Conservation (phyloP, 2,888 invertebrate species). For the Criorhina ranunculi region DNA sequence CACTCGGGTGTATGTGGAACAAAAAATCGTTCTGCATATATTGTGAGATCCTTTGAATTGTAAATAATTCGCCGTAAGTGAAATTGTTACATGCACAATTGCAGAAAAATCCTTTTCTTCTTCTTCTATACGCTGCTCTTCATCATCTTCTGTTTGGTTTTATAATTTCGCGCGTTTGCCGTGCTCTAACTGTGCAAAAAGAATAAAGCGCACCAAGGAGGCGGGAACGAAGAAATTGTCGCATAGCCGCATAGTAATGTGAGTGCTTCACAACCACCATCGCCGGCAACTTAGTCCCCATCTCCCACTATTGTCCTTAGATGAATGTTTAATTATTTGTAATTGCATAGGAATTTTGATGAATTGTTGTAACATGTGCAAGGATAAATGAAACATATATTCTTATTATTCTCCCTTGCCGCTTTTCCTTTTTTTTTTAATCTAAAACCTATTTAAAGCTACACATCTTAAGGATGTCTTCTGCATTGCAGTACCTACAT, state of each 20-base stretch:
- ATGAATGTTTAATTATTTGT: conserved; percentile 77
- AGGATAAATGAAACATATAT: conserved; percentile 69
- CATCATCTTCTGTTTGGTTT: conserved; percentile 76
- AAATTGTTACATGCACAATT: conserved; percentile 77
- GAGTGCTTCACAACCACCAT: conserved; percentile 46
- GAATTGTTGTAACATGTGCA: conserved; percentile 75
- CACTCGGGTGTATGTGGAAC: conserved; percentile 4
- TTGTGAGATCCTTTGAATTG: conserved; percentile 75
- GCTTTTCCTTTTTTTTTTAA: conserved; percentile 10
- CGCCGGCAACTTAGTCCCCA: background rate
- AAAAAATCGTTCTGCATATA: conserved; percentile 71
- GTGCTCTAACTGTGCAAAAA: conserved; percentile 45
- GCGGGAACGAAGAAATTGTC: conserved; percentile 57
- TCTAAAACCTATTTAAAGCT: conserved; percentile 42
- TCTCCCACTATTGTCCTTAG: conserved; percentile 64
- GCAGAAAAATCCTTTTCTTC: conserved; percentile 75
- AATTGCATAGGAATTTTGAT: conserved; percentile 76
- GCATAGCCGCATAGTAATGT: conserved; percentile 74
- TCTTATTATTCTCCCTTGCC: conserved; percentile 39
- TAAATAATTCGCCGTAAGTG: conserved; percentile 76
- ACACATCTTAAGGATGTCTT: conserved; percentile 38
- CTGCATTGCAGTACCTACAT: conserved; percentile 75
- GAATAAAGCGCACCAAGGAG: conserved; percentile 25
- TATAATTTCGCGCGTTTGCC: conserved; percentile 76
- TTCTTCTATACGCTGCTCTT: conserved; percentile 69